These are phyloP conservation scores for Acipenser transmontanus DNA, from an alignment of 2,797 vertebrate genomes.

Conservation along the genomic window DNA sequence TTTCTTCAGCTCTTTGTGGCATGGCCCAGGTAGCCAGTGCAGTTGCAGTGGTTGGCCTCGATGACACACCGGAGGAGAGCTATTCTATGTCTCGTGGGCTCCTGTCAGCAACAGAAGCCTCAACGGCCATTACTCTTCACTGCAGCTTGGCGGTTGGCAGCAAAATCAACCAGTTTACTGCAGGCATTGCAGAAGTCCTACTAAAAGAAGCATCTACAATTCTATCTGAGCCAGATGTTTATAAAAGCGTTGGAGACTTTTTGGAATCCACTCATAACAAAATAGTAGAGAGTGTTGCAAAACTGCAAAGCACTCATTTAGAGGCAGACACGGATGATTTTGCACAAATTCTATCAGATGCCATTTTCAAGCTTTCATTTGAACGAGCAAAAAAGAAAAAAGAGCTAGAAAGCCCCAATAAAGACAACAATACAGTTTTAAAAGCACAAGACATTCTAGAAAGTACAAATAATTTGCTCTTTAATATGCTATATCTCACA, in stretches of 20 bases:
- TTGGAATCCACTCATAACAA: constrained; percentile 75
- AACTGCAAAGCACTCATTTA: constrained; percentile 52
- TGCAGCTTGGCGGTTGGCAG: constrained; percentile 66
- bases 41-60: constrained; percentile 76
- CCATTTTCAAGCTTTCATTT: constrained; percentile 77
- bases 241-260: constrained; percentile 71
- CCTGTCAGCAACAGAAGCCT: constrained; percentile 67
- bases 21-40: constrained; percentile 86
- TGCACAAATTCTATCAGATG: constrained; percentile 75
- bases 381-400: constrained; percentile 74
- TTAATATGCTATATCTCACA: constrained; percentile 74
- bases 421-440: constrained; percentile 37
- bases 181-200: constrained; percentile 76
- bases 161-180: constrained; percentile 66
- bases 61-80: constrained; percentile 49
- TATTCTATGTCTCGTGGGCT: constrained; percentile 61
- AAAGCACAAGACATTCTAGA: constrained; percentile 65
- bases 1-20: constrained; percentile 81
- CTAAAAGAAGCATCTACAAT: constrained; percentile 75
- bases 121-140: constrained; percentile 63
- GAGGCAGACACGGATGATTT: constrained; percentile 69
- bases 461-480: constrained; percentile 76
- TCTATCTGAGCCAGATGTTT: constrained; percentile 66
- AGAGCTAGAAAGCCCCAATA: constrained; percentile 44
- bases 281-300: constrained; percentile 71